A percentile compares a stretch with the other conserved stretches of the same genome.
Conservation (phyloP, 2,888 invertebrate genomes). For the Eurytoma adleriae region DNA sequence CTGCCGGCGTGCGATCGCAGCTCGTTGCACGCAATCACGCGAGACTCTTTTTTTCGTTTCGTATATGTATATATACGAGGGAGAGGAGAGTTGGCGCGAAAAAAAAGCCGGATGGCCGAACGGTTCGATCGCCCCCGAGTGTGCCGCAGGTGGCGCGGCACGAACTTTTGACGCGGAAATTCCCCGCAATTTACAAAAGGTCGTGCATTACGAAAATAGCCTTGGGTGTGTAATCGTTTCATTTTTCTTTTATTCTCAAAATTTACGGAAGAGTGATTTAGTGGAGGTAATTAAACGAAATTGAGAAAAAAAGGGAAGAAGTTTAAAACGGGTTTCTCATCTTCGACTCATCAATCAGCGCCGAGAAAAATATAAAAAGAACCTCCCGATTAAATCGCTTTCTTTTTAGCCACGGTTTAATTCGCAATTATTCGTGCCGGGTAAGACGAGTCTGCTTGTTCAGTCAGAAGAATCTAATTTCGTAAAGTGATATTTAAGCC, state of each 20-base stretch:
- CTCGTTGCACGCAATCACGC: constrained; percentile 65
- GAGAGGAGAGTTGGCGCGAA: neutral
- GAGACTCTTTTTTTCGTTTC: constrained; percentile 60
- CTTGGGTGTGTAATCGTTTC: too few relatives aligned
- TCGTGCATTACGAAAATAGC: too few relatives aligned
- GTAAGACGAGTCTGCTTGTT: constrained; percentile 22
- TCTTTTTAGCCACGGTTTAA: constrained; percentile 25
- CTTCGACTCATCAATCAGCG: constrained; percentile 27
- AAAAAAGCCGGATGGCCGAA: neutral
- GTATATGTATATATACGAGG: neutral
- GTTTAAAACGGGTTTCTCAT: neutral
- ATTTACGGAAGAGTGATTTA: neutral
- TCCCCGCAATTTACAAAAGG: too few relatives aligned
- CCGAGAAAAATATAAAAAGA: neutral
- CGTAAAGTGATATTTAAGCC: constrained; percentile 71
- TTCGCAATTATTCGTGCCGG: constrained; percentile 24
- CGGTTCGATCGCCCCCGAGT: too few relatives aligned
- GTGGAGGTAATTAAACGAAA: too few relatives aligned
- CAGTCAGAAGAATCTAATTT: constrained; percentile 66
- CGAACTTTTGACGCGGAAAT: too few relatives aligned
- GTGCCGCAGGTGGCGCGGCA: too few relatives aligned
- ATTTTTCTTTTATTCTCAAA: too few relatives aligned
- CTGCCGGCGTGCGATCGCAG: neutral
- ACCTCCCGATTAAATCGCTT: neutral
- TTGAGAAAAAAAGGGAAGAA: neutral